Evolutionary conservation across 2,888 invertebrate species (phyloP).

Genomic region (Willowsia nigromaculata): DNA sequence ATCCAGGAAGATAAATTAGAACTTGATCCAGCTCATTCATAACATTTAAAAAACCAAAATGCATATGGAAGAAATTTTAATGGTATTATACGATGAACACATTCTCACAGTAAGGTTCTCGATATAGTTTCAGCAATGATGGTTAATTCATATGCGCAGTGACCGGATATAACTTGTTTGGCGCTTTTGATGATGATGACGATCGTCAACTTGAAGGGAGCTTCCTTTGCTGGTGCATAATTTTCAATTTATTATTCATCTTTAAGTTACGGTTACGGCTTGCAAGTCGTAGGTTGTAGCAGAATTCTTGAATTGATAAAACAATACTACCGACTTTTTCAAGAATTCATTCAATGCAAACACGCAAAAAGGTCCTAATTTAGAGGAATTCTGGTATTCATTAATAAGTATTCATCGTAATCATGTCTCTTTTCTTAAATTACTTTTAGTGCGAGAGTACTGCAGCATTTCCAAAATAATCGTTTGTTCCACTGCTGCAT

Average conservation of each 20-base stretch:
- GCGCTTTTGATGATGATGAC: slow-evolving; percentile 14
- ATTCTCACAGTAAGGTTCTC: background rate
- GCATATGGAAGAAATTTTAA: background rate
- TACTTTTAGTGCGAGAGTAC: background rate
- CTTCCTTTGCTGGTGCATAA: slow-evolving; percentile 50
- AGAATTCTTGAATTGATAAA: too few relatives aligned
- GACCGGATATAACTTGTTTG: slow-evolving; percentile 72
- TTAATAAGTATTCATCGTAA: too few relatives aligned
- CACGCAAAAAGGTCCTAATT: too few relatives aligned
- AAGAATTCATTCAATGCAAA: too few relatives aligned
- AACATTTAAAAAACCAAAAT: slow-evolving; percentile 29
- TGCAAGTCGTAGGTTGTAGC: too few relatives aligned
- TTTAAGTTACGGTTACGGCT: too few relatives aligned
- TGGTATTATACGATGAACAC: background rate
- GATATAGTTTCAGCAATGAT: background rate
- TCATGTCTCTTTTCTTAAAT: background rate
- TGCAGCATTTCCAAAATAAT: background rate
- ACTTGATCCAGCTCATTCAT: slow-evolving; percentile 21
- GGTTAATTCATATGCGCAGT: background rate
- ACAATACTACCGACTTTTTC: too few relatives aligned
- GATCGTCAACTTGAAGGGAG: slow-evolving; percentile 55
- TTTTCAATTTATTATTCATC: too few relatives aligned
- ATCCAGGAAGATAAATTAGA: slow-evolving; percentile 26
- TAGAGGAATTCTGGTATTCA: too few relatives aligned
- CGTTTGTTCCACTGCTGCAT: background rate